A percentile compares a stretch with the other conserved stretches of the same genome.
These are phyloP conservation scores for zebrafish (Danio rerio) DNA, from an alignment of 2,113 vertebrate species.

Conservation along the genomic window GRCz12tu NC_133193.1:12667001-12667500, in stretches of 20 bases:
- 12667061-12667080: neutral
- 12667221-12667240: slow-evolving; percentile 28
- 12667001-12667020: too few relatives aligned
- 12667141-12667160: slow-evolving; percentile 45
- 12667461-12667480: slow-evolving; percentile 17
- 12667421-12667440: neutral
- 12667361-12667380: slow-evolving; percentile 1
- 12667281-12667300: slow-evolving; percentile 11
- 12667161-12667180: slow-evolving; percentile 62
- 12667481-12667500: slow-evolving; percentile 36
- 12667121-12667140: neutral
- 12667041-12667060: neutral
- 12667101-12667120: slow-evolving; percentile 1
- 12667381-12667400: neutral
- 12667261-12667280: neutral
- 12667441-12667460: neutral
- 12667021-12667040: too few relatives aligned
- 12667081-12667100: neutral
- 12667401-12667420: neutral
- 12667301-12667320: neutral
- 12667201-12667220: slow-evolving; percentile 51
- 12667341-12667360: neutral
- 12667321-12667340: neutral
- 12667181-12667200: slow-evolving; percentile 57
- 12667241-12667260: neutral